These are phyloP conservation scores for Alces alces DNA, from an alignment of 2,113 vertebrate species.

Conservation along the genomic window DNA sequence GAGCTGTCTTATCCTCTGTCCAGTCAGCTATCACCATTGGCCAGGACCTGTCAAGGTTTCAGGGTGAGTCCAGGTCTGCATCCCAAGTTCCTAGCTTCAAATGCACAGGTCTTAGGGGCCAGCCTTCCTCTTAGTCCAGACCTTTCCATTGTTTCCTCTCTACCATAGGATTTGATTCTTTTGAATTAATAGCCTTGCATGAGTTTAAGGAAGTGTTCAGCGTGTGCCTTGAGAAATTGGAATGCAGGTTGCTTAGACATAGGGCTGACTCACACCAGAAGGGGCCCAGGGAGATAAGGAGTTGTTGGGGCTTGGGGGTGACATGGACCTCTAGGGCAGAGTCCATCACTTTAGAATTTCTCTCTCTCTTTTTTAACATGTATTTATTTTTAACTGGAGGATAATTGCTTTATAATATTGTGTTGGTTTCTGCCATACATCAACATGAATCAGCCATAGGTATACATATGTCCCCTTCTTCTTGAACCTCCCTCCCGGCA, in stretches of 20 bases:
- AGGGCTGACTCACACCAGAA: not conserved
- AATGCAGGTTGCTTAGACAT: not conserved
- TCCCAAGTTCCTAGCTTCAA: not conserved
- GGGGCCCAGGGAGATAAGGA: no score
- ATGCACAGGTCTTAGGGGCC: not conserved
- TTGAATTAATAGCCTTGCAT: not conserved
- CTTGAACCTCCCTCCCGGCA: not conserved
- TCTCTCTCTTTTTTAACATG: not conserved
- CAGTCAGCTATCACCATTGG: not conserved
- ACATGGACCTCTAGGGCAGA: not conserved
- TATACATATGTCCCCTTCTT: not conserved
- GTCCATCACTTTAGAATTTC: not conserved
- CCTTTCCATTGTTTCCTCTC: not conserved
- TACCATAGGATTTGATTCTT: not conserved
- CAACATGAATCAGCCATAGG: not conserved
- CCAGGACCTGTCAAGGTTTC: not conserved
- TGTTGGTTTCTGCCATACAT: not conserved
- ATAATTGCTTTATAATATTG: not conserved
- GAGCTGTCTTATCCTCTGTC: not conserved
- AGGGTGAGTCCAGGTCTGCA: not conserved
- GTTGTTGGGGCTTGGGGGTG: not conserved
- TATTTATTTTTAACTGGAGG: not conserved
- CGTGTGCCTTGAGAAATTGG: not conserved
- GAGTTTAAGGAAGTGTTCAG: not conserved
- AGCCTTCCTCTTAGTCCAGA: not conserved